Evolutionary conservation across 2,888 invertebrate genomes (phyloP).

Genomic region (Archips xylosteana): DNA sequence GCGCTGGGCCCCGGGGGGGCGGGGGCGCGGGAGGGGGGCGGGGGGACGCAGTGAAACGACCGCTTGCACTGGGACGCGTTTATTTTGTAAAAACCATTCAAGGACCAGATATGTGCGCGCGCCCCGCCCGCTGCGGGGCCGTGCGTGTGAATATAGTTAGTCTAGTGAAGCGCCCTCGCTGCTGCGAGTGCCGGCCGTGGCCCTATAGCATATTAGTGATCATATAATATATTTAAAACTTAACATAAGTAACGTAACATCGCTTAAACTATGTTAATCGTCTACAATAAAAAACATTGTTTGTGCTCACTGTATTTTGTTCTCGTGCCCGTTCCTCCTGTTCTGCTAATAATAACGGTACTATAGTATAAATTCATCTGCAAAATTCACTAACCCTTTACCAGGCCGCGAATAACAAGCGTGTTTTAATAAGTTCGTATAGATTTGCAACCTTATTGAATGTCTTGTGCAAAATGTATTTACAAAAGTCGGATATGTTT

Average conservation of each 20-base stretch:
- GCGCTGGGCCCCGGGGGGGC: constrained; percentile 53
- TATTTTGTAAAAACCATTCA: constrained; percentile 51
- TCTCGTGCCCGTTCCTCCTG: neutral
- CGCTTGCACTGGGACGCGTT: constrained; percentile 39
- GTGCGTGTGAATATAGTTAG: neutral
- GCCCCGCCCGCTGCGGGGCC: neutral
- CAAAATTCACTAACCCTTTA: too few relatives aligned
- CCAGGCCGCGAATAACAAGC: too few relatives aligned
- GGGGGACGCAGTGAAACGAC: constrained; percentile 32
- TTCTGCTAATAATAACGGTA: neutral
- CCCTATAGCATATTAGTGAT: neutral
- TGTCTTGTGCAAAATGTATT: too few relatives aligned
- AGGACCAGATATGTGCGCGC: constrained; percentile 48
- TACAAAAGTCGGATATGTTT: too few relatives aligned
- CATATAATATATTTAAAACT: constrained; percentile 22
- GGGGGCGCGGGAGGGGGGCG: neutral
- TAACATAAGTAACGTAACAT: constrained; percentile 32
- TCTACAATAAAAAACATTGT: constrained; percentile 26
- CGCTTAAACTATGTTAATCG: constrained; percentile 9
- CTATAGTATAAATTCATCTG: constrained; percentile 6
- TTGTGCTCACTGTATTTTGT: constrained; percentile 24
- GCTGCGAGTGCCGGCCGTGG: neutral
- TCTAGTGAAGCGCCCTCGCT: too few relatives aligned
- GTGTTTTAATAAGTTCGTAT: too few relatives aligned
- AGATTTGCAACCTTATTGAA: too few relatives aligned